phyloP scores from a whole-genome alignment of 2,888 invertebrate species.

The Archips xylosteana region DNA sequence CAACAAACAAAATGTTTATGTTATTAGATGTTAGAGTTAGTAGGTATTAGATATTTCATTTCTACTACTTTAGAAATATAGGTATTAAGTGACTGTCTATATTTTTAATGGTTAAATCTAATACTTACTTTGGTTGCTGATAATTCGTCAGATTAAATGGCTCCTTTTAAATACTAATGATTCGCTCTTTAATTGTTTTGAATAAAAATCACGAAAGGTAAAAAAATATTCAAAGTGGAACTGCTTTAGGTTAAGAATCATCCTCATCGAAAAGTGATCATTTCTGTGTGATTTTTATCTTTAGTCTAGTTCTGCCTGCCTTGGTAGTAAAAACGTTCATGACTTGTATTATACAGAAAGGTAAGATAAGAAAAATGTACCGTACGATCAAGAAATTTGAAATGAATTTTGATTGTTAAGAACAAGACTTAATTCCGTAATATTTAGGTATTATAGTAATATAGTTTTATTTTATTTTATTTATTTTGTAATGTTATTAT shows the following conservation, averaged over 20 bases:
- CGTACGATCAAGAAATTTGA: not conserved
- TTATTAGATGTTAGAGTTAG: not conserved
- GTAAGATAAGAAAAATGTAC: conserved; percentile 13
- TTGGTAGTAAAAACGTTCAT: conserved; percentile 17
- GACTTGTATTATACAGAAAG: conserved; percentile 22
- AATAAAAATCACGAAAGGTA: conserved; percentile 1
- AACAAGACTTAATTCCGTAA: conserved; percentile 3
- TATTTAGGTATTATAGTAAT: not conserved
- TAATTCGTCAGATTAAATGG: not conserved
- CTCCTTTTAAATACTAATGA: not conserved
- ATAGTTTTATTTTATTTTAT: not conserved
- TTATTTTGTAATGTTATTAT: not conserved
- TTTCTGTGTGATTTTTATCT: conserved; percentile 37
- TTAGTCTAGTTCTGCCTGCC: conserved; percentile 31
- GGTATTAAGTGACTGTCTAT: not conserved
- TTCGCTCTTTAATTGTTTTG: not conserved
- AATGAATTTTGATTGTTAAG: not conserved
- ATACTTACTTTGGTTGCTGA: not conserved
- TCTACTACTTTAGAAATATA: not conserved
- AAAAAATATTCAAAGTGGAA: not conserved
- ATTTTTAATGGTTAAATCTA: not conserved
- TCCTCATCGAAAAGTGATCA: conserved; percentile 38
- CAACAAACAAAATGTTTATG: not conserved
- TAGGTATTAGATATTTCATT: not conserved
- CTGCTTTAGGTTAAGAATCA: conserved; percentile 24